phyloP scores from a whole-genome alignment of 2,797 vertebrate species.

The Choloepus didactylus region DNA sequence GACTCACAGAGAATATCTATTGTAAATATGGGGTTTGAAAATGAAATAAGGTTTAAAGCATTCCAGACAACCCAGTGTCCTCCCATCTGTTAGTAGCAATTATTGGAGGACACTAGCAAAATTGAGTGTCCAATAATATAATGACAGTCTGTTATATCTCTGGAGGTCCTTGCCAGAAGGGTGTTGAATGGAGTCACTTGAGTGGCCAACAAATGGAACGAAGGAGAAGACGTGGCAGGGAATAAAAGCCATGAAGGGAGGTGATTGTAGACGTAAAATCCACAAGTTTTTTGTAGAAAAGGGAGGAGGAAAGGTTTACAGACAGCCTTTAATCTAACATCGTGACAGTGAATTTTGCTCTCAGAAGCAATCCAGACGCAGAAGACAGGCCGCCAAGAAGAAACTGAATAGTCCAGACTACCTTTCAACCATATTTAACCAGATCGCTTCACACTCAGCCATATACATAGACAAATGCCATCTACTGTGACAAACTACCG shows the following conservation, averaged over 20 bases:
- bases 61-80: background rate
- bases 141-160: background rate
- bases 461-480: conserved; percentile 14
- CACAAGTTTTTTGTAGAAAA: background rate
- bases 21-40: background rate
- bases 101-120: background rate
- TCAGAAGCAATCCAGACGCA: background rate
- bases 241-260: background rate
- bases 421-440: conserved; percentile 55
- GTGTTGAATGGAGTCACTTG: background rate
- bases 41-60: background rate
- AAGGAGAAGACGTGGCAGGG: background rate
- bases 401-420: conserved; percentile 31
- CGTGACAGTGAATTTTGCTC: background rate
- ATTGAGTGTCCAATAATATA: background rate
- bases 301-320: background rate
- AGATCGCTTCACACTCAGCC: background rate
- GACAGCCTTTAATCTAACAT: background rate
- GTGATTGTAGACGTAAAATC: background rate
- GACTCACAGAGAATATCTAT: background rate
- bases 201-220: background rate
- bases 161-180: conserved; percentile 5
- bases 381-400: background rate
- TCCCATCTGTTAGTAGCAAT: background rate
- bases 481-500: background rate